These are phyloP conservation scores for Cheilosia variabilis DNA, from an alignment of 2,888 invertebrate species.

Conservation along the genomic window DNA sequence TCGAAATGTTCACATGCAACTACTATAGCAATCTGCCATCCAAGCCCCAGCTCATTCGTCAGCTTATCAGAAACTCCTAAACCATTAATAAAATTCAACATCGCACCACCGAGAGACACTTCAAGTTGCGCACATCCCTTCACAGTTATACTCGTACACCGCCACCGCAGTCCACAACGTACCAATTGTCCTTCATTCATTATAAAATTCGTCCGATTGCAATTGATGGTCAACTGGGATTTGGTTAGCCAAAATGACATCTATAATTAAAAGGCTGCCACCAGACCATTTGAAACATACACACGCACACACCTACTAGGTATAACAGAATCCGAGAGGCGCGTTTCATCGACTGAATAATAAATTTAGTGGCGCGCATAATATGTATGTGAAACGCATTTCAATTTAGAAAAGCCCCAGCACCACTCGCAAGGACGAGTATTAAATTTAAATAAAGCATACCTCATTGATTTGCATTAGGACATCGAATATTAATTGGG, in stretches of 20 bases:
- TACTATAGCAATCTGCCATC: background rate
- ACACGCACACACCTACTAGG: background rate
- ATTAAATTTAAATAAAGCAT: constrained; percentile 75
- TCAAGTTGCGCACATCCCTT: constrained; percentile 1
- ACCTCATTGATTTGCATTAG: constrained; percentile 89
- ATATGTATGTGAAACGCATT: constrained; percentile 69
- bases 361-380: constrained; percentile 60
- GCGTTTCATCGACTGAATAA: constrained; percentile 59
- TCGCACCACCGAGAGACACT: constrained; percentile 11
- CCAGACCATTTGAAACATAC: constrained; percentile 49
- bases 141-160: background rate
- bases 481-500: constrained; percentile 95
- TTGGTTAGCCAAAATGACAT: constrained; percentile 70
- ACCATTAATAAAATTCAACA: constrained; percentile 41
- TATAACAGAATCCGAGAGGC: background rate
- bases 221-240: constrained; percentile 71
- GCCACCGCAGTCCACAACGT: constrained; percentile 18
- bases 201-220: constrained; percentile 66
- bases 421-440: constrained; percentile 15
- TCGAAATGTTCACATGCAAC: too few species aligned
- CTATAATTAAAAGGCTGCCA: constrained; percentile 68
- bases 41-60: background rate
- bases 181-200: constrained; percentile 63
- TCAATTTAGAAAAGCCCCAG: constrained; percentile 62
- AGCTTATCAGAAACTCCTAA: constrained; percentile 35